Base-by-base conservation (phyloP, 2,888 invertebrate species). In the Drosophila nr. perissopoda region DNA sequence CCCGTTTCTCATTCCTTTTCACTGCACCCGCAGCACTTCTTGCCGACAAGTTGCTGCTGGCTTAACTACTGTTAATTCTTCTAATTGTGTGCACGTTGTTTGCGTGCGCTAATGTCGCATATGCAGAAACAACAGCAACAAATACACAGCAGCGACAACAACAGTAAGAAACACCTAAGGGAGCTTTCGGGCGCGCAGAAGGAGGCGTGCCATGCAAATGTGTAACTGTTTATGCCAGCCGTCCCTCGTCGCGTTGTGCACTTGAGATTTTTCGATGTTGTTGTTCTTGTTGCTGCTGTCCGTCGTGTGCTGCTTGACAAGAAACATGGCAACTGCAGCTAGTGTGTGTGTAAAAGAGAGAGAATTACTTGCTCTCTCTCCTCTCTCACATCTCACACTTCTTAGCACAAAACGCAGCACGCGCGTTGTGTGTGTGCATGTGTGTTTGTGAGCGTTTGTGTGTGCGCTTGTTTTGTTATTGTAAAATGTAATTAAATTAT, bases 101-200 rank as follows among this genome's bases (percentile, higher is more conserved):
- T 89, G 87, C 89, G 82, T 89, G 87, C 89, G 82, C 85, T 89
- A 87, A 85, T 85, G 85, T 89, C 87, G 85, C 85, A 89, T 87
- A 89, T 89, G 85, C 85, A 80, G 77, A 73, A 73, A 42, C 78
- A 74, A 58, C 68, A 72, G 67, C 60, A 71, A n/a, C 57, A 57
- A n/a, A 33, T 59, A 4, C 72, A 10, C 68, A 66, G 5, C 58
- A 51, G 48, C 54, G 45, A 56, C 56, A 63, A 36, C 62, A 38
- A 48, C 40, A 52, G 63, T 36, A 36, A 8, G 57, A 67, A 69
- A 60, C 71, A 68, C 69, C 63, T 48, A 31, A 42, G 66, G 70
- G 66, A 70, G 38, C 27, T 18, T 48, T n/a, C 4, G 42, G 42
- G 68, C 45, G 66, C 64, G 67, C 63, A 61, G 71, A 59, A 40